A percentile compares a stretch with the other conserved stretches of the same genome.
phyloP scores from a whole-genome alignment of 2,888 invertebrate genomes.

The Dasysyrphus tricinctus region DNA sequence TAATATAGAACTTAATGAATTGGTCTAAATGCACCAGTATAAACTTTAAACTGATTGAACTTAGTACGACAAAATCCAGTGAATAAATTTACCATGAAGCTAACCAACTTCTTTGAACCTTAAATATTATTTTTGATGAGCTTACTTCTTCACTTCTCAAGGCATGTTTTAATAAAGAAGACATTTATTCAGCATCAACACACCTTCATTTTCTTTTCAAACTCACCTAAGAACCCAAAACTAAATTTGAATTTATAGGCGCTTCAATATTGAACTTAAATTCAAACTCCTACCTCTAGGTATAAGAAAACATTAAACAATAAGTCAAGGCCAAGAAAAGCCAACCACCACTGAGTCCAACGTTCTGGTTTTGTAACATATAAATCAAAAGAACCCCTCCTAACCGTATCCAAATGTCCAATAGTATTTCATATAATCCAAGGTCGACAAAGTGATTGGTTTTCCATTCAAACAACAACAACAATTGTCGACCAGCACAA shows the following conservation, averaged over 20 bases:
- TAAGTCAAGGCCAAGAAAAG: slow-evolving; percentile 17
- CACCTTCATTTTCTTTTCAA: no score
- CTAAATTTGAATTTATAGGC: background rate
- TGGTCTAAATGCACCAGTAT: no score
- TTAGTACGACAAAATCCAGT: no score
- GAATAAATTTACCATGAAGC: no score
- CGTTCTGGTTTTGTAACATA: background rate
- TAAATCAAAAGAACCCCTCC: slow-evolving; percentile 34
- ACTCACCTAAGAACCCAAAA: no score
- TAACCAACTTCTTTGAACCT: no score
- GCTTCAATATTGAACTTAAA: background rate
- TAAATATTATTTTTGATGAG: no score
- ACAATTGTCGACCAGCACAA: slow-evolving; percentile 56
- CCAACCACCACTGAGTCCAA: background rate
- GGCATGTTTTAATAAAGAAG: no score
- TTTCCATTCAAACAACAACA: slow-evolving; percentile 14
- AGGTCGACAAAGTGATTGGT: slow-evolving; percentile 38
- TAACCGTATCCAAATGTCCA: slow-evolving; percentile 23
- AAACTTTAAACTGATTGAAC: no score
- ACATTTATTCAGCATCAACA: no score
- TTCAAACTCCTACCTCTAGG: background rate
- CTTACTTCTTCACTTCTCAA: no score
- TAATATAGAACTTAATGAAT: no score
- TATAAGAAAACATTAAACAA: background rate
- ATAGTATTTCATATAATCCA: slow-evolving; percentile 26